Conservation (phyloP, 2,113 vertebrate species). For the Synchiropus splendidus region DNA sequence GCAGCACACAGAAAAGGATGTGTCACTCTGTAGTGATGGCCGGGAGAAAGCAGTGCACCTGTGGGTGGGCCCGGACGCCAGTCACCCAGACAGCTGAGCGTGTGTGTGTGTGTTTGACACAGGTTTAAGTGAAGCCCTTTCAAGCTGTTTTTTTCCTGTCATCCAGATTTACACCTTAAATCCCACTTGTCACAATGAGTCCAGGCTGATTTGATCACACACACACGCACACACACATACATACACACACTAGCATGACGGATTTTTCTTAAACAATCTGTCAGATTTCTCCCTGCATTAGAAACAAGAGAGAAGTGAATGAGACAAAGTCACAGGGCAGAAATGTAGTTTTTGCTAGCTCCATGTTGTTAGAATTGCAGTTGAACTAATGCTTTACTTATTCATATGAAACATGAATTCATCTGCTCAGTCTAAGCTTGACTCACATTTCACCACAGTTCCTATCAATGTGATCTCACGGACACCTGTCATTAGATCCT, state of each 20-base stretch:
- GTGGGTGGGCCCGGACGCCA: slow-evolving; percentile 65
- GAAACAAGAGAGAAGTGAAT: slow-evolving; percentile 40
- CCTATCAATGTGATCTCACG: too few species aligned
- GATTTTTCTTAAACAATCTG: slow-evolving; percentile 51
- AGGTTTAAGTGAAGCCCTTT: slow-evolving; percentile 39
- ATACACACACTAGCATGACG: slow-evolving; percentile 20
- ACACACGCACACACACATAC: slow-evolving; percentile 7
- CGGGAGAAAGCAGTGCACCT: slow-evolving; percentile 55
- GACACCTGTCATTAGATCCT: too few species aligned
- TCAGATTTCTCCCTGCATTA: slow-evolving; percentile 36
- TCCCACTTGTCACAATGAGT: slow-evolving; percentile 45
- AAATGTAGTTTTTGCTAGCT: too few species aligned
- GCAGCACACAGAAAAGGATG: slow-evolving; percentile 38
- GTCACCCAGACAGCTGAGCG: slow-evolving; percentile 44
- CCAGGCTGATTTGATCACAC: slow-evolving; percentile 22
- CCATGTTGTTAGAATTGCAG: too few species aligned
- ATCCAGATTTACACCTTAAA: slow-evolving; percentile 64
- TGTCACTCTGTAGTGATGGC: slow-evolving; percentile 41
- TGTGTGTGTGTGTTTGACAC: slow-evolving; percentile 18
- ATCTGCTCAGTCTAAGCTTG: too few species aligned
- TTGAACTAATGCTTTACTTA: too few species aligned
- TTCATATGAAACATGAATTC: too few species aligned
- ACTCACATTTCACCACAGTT: too few species aligned
- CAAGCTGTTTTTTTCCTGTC: slow-evolving; percentile 58
- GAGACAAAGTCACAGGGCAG: slow-evolving; percentile 22